Base-by-base conservation (phyloP, 1,140 invertebrate genomes). In the Spodoptera frugiperda region DNA sequence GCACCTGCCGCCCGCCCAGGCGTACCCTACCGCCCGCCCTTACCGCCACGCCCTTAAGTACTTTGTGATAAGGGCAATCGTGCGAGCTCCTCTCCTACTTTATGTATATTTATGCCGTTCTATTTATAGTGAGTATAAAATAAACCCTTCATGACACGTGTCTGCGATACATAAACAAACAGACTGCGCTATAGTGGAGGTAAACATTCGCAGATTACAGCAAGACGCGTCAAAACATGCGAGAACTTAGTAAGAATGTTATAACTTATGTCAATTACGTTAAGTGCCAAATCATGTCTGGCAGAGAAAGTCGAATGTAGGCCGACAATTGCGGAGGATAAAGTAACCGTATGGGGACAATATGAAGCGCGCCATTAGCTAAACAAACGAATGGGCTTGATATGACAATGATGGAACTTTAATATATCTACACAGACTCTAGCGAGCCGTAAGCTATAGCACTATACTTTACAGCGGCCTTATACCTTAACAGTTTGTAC, bases 211-310 rank as follows among this genome's bases (percentile, higher is more conserved):
- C 12, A 57, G 33, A 51, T 67, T 67, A 68, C 10, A 15, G 15
- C 46, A 55, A 65, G 21, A 54, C 17, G 65, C n/a, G 59, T 63
- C 54, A 54, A 54, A 25, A 49, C 19, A 57, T 25, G 44, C 39
- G 46, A 55, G 68, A 33, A 57, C 51, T 72, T 44, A 55, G 21
- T 68, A 68, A 53, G 48, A 68, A 53, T 53, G 48, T 68, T 65
- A 51, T 73, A 75, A 78, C 76, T 77, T 78, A 68, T 73, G 80
- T 74, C 87, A 88, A 90, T 89, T 89, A 87, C 48, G 65, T 77
- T 86, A 84, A 90, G 89, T 89, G 85, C 84, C 82, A 83, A 87
- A 86, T 87, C 85, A 82, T 89, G 87, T 88, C 72, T 78, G 68
- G 67, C 78, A 79, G 72, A 75, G 76, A 83, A 84, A 81, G 76